Evolutionary conservation across 2,113 vertebrate species (phyloP).

Genomic region (Nothocercus julius): DNA sequence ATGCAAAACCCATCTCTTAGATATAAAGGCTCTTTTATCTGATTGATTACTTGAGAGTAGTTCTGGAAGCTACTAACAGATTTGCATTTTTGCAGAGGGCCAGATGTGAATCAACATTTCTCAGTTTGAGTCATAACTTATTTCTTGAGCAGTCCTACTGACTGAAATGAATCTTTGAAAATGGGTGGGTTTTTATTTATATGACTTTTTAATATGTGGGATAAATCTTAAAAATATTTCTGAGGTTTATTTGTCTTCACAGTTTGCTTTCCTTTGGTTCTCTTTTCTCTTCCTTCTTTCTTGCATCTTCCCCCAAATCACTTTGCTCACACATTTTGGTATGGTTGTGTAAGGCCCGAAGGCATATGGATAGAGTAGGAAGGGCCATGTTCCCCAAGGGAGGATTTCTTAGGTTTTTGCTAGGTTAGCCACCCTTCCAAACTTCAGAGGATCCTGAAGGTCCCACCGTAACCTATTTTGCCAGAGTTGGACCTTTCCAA

Average conservation of each 20-base stretch:
- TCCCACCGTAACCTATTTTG: not conserved
- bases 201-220: fast-evolving
- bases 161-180: not conserved
- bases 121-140: not conserved
- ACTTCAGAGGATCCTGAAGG: not conserved
- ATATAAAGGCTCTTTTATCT: not conserved
- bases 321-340: not conserved
- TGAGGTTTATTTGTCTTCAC: not conserved
- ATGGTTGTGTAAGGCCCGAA: not conserved
- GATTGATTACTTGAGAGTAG: not conserved
- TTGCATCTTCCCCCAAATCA: not conserved
- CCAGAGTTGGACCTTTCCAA: not conserved
- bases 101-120: not conserved
- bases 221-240: not conserved
- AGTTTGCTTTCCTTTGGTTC: not conserved
- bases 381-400: not conserved
- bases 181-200: not conserved
- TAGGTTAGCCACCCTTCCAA: not conserved
- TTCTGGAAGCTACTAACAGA: not conserved
- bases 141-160: not conserved
- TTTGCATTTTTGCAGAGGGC: not conserved
- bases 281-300: not conserved
- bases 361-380: not conserved
- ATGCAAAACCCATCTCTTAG: not conserved
- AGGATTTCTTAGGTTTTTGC: not conserved